Conservation (phyloP, 2,888 invertebrate species). For the Latrodectus hesperus region DNA sequence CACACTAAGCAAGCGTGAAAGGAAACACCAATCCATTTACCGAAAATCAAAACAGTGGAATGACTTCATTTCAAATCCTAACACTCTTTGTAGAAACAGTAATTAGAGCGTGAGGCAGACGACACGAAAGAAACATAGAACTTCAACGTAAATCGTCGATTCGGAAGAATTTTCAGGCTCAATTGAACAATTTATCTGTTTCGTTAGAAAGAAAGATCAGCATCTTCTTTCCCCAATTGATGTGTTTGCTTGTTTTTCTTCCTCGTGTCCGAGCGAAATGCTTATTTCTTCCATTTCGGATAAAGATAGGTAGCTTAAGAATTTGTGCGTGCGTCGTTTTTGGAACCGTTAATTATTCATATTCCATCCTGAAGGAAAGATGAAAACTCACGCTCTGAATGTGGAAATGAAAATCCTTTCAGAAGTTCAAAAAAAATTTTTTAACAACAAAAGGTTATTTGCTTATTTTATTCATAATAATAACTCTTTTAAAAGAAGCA, state of each 20-base stretch:
- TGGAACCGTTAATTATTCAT: background rate
- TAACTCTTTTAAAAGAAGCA: too few relatives aligned
- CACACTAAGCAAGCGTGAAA: too few relatives aligned
- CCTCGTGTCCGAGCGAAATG: background rate
- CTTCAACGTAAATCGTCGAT: background rate
- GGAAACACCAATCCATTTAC: too few relatives aligned
- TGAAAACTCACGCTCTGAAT: too few relatives aligned
- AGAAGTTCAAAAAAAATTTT: too few relatives aligned
- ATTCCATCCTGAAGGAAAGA: too few relatives aligned
- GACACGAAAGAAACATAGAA: conserved; percentile 1
- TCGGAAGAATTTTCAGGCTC: conserved; percentile 19
- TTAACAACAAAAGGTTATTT: too few relatives aligned
- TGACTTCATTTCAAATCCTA: background rate
- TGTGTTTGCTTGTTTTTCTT: background rate
- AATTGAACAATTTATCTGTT: conserved; percentile 23
- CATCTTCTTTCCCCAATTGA: background rate
- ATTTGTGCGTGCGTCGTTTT: background rate
- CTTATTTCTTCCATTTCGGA: background rate
- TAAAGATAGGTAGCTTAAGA: background rate
- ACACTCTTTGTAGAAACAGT: background rate
- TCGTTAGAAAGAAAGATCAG: conserved; percentile 1
- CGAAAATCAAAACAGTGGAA: background rate
- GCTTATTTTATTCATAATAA: too few relatives aligned
- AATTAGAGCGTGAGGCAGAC: conserved; percentile 34
- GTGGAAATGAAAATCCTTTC: too few relatives aligned